These are phyloP conservation scores for Balaeniceps rex DNA, from an alignment of 2,113 vertebrate species.

Conservation along the genomic window DNA sequence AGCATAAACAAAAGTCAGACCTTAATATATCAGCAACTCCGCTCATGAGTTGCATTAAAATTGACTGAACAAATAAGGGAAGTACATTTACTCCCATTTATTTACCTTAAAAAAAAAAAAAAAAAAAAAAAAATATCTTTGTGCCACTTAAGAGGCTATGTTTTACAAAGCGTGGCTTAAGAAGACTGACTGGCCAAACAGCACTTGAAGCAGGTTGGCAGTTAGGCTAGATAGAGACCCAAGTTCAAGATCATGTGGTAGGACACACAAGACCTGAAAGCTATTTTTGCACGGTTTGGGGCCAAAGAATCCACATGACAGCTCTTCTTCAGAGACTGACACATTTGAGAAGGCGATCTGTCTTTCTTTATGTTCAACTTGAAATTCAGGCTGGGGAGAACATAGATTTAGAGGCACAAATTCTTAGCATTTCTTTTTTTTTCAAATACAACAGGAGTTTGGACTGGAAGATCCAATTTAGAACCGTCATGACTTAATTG, in stretches of 20 bases:
- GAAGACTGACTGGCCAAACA: not conserved
- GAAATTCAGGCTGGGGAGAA: not conserved
- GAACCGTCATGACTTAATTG: not conserved
- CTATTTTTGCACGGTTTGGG: not conserved
- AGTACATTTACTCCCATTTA: not conserved
- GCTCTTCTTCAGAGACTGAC: not conserved
- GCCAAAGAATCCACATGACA: not conserved
- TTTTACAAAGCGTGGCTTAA: not conserved
- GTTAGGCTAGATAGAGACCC: not conserved
- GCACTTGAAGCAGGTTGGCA: not conserved
- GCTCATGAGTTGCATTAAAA: not conserved
- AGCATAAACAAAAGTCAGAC: not conserved
- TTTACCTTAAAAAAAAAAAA: not conserved
- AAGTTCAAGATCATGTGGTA: not conserved
- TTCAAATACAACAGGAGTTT: not conserved
- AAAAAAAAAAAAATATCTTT: not conserved
- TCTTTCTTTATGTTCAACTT: not conserved
- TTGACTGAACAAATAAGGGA: not conserved
- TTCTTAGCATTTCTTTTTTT: not conserved
- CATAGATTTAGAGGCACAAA: not conserved
- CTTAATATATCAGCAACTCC: not conserved
- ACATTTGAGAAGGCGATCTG: not conserved
- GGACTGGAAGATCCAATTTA: not conserved
- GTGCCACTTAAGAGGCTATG: not conserved
- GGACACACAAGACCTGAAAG: not conserved